phyloP scores from a whole-genome alignment of 2,113 vertebrate species.

The Menidia beryllina region DNA sequence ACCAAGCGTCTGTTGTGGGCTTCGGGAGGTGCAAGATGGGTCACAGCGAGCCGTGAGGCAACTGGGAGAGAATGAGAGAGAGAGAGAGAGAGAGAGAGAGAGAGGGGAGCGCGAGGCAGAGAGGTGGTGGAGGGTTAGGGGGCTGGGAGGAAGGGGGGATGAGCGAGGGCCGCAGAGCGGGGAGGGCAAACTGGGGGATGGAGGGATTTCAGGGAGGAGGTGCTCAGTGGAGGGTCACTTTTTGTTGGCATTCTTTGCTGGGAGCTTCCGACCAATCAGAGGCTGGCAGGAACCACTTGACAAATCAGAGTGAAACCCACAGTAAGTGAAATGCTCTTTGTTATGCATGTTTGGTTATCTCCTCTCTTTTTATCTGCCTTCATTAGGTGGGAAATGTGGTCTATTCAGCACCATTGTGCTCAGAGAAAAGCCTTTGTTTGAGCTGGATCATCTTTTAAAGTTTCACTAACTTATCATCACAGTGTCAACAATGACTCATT shows the following conservation, averaged over 20 bases:
- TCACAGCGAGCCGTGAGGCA: constrained; percentile 79
- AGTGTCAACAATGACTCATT: constrained; percentile 45
- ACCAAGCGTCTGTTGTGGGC: constrained; percentile 83
- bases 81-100: constrained; percentile 49
- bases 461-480: constrained; percentile 47
- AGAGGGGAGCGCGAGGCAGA: constrained; percentile 32
- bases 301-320: constrained; percentile 61
- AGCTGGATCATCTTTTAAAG: constrained; percentile 50
- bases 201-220: constrained; percentile 37
- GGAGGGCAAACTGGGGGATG: constrained; percentile 31
- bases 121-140: constrained; percentile 20
- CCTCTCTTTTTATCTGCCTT: constrained; percentile 62
- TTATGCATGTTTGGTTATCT: constrained; percentile 71
- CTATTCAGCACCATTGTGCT: constrained; percentile 53
- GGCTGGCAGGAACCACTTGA: constrained; percentile 49
- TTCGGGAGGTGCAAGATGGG: constrained; percentile 85
- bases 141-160: not conserved
- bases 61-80: constrained; percentile 55
- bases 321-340: constrained; percentile 65
- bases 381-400: constrained; percentile 67
- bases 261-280: constrained; percentile 52
- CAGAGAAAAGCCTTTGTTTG: constrained; percentile 61
- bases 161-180: constrained; percentile 31
- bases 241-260: constrained; percentile 69
- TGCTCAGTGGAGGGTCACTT: constrained; percentile 64